Conservation (phyloP, 2,797 vertebrate species). For the Diceros bicornis region DNA sequence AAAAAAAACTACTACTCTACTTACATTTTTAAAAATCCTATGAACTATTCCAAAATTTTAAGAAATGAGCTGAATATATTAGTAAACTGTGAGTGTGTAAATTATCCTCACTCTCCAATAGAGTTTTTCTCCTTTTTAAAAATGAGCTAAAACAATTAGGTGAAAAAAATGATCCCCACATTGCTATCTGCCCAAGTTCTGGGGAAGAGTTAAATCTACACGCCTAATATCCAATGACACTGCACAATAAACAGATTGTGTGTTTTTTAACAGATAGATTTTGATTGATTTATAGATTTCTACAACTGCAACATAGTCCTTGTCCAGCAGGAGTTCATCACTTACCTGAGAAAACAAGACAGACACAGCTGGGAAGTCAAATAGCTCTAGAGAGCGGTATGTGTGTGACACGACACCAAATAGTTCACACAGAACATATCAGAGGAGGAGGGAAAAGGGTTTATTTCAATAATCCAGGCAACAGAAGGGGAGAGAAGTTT, state of each 20-base stretch:
- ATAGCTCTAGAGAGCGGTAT: not conserved
- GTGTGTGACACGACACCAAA: too few relatives aligned
- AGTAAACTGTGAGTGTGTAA: slow-evolving; percentile 5
- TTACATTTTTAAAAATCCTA: slow-evolving; percentile 6
- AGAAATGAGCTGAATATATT: slow-evolving; percentile 32
- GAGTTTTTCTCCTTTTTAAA: slow-evolving; percentile 45
- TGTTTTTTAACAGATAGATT: not conserved
- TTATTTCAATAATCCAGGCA: not conserved
- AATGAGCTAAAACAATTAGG: not conserved
- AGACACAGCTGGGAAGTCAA: not conserved
- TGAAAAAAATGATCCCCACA: slow-evolving; percentile 2
- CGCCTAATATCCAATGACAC: not conserved
- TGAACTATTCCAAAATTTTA: slow-evolving; percentile 47
- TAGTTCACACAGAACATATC: not conserved
- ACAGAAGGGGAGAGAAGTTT: not conserved
- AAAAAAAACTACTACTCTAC: not conserved
- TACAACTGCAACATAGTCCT: not conserved
- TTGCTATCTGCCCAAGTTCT: not conserved
- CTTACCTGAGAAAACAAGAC: not conserved
- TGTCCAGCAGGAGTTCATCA: not conserved
- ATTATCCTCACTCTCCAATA: not conserved
- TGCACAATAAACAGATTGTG: not conserved
- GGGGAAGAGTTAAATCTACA: not conserved
- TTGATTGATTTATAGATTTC: not conserved
- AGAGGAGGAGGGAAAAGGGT: not conserved